These are phyloP conservation scores for Eulemur rufifrons DNA, from an alignment of 2,113 vertebrate species.

Conservation along the genomic window DNA sequence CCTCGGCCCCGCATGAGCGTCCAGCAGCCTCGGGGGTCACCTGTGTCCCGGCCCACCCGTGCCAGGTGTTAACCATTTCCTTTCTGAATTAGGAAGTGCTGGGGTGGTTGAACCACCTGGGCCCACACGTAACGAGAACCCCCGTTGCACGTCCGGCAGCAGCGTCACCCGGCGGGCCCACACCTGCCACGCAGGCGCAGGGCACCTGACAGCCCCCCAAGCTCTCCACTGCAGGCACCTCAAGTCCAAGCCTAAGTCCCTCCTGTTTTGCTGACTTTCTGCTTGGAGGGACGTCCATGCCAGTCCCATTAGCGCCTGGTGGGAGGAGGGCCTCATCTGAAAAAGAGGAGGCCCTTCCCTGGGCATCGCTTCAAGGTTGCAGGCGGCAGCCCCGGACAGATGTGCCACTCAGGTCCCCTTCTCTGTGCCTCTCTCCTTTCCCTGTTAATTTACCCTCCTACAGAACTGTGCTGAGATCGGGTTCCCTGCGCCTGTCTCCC, in stretches of 20 bases:
- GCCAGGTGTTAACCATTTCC: neutral
- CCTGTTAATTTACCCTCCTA: neutral
- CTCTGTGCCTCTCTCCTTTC: neutral
- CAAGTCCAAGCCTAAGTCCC: too few species aligned
- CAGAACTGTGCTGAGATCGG: neutral
- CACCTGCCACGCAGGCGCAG: neutral
- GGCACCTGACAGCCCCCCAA: rapidly evolving
- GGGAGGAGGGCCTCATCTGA: too few species aligned
- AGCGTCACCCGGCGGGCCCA: too few species aligned
- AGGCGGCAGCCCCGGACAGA: neutral
- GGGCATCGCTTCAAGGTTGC: neutral
- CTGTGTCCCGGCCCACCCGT: neutral
- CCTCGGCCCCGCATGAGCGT: rapidly evolving
- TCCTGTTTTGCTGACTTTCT: neutral
- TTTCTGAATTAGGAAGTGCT: neutral
- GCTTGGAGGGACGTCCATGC: too few species aligned
- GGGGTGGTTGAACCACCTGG: neutral
- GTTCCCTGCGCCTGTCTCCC: neutral
- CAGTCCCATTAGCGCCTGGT: neutral
- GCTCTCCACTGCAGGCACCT: neutral
- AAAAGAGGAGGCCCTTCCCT: neutral
- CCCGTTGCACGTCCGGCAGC: too few species aligned
- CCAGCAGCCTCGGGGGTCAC: neutral
- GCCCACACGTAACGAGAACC: too few species aligned
- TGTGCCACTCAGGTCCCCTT: neutral